Percentiles rank a stretch among this genome's conserved stretches.
Conservation (phyloP, 1,140 invertebrate genomes). For the Globodera ellingtonae region DNA sequence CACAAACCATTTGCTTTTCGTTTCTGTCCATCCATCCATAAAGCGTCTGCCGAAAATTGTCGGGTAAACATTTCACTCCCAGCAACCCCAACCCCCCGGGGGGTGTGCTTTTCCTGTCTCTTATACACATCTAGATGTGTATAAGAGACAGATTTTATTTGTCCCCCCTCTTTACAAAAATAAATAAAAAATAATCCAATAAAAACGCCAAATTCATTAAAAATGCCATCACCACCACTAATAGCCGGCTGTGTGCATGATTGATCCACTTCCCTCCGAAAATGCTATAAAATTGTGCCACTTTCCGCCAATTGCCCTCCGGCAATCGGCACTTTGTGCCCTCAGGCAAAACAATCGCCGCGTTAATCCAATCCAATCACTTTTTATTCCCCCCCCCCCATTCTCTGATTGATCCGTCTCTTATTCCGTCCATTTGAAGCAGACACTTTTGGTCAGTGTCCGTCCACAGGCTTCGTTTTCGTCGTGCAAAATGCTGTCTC, state of each 20-base stretch:
- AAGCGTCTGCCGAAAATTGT: background rate
- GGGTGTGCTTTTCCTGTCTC: slow-evolving; percentile 1
- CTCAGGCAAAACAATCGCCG: background rate
- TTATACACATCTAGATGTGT: too few species aligned
- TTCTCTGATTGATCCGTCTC: background rate
- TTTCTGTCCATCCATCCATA: background rate
- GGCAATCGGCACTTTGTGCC: too few species aligned
- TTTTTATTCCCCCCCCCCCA: background rate
- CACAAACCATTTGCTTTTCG: slow-evolving; percentile 1
- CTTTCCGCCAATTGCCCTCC: background rate
- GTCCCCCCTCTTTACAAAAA: too few species aligned
- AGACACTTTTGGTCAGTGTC: background rate
- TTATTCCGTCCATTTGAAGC: too few species aligned
- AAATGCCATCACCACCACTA: too few species aligned
- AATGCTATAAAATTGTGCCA: background rate
- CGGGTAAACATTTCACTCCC: background rate
- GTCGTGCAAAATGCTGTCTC: background rate
- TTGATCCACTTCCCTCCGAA: too few species aligned
- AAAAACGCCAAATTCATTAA: too few species aligned
- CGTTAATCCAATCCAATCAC: background rate
- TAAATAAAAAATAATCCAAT: too few species aligned
- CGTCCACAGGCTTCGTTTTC: background rate
- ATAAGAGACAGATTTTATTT: background rate
- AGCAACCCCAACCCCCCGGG: too few species aligned
- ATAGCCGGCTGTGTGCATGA: background rate